These are phyloP conservation scores for Delphinus delphis DNA, from an alignment of 2,113 vertebrate genomes.

Conservation along the genomic window DNA sequence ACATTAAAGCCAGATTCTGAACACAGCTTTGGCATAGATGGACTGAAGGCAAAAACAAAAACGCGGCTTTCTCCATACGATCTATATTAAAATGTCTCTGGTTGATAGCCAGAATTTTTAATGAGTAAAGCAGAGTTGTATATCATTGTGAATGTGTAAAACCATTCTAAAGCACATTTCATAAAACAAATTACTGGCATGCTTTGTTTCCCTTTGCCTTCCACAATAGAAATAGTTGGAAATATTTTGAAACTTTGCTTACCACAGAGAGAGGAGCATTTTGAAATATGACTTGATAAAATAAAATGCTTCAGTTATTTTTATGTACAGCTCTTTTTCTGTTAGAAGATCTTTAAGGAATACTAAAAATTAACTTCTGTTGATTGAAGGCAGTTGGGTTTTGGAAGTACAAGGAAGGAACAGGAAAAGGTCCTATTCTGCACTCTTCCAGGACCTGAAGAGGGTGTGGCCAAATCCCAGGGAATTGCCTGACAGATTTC, in stretches of 20 bases:
- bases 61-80: neutral
- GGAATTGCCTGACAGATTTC: neutral
- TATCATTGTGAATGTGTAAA: neutral
- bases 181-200: neutral
- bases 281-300: neutral
- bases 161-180: neutral
- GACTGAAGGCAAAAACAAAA: neutral
- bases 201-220: neutral
- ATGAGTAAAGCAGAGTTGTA: neutral
- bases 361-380: neutral
- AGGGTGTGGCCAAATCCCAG: neutral
- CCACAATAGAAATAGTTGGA: neutral
- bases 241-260: conserved; percentile 5
- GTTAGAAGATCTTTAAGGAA: neutral
- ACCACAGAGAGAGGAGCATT: neutral
- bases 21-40: neutral
- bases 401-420: neutral
- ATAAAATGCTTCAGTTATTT: neutral
- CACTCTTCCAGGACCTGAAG: neutral
- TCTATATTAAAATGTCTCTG: conserved; percentile 9
- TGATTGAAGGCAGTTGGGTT: neutral
- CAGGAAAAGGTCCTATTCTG: neutral
- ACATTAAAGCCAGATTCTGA: neutral
- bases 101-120: conserved; percentile 42
- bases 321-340: neutral